These are phyloP conservation scores for Ecliptopera silaceata DNA, from an alignment of 2,888 invertebrate genomes.

Conservation along the genomic window DNA sequence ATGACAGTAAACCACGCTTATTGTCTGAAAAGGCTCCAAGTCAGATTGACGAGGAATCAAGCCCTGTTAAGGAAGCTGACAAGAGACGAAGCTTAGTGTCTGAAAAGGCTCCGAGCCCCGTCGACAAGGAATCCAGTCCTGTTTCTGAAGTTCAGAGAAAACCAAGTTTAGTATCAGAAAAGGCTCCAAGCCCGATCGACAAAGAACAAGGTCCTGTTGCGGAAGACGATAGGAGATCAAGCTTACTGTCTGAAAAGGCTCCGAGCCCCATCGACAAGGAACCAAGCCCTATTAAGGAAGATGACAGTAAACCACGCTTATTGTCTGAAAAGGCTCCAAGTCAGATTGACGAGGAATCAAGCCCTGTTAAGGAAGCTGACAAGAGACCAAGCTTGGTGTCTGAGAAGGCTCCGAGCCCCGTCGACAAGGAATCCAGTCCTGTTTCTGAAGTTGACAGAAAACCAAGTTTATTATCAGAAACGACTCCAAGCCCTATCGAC, in stretches of 20 bases:
- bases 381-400: too few species aligned
- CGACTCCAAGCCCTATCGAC: not conserved
- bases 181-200: constrained; percentile 6
- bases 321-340: constrained; percentile 26
- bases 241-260: not conserved
- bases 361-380: not conserved
- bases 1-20: too few species aligned
- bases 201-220: constrained; percentile 18
- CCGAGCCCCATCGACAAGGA: constrained; percentile 2
- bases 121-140: not conserved
- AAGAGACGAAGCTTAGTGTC: not conserved
- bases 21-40: constrained; percentile 19
- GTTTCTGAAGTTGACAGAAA: constrained; percentile 16
- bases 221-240: not conserved
- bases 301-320: not conserved
- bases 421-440: not conserved
- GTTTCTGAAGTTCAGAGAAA: constrained; percentile 9
- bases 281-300: not conserved
- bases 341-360: constrained; percentile 5
- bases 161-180: constrained; percentile 9
- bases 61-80: constrained; percentile 14
- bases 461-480: not conserved
- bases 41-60: constrained; percentile 15
- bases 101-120: not conserved
- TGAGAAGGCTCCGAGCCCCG: not conserved